These are phyloP conservation scores for Littorina saxatilis DNA, from an alignment of 1,140 invertebrate species.

Conservation along the genomic window DNA sequence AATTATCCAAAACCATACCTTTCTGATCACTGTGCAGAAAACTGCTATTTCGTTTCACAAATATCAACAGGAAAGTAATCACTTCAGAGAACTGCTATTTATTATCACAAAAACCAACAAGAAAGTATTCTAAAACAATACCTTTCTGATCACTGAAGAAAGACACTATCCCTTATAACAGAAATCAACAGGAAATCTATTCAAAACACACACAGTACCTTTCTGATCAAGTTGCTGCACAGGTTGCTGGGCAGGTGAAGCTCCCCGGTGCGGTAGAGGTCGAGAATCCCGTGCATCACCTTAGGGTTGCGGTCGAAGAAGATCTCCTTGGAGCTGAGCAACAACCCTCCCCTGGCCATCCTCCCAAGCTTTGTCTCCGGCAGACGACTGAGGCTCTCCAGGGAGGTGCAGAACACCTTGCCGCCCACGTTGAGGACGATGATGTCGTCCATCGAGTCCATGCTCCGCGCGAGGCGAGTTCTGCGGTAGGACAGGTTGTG, in stretches of 20 bases:
- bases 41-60: too few relatives aligned
- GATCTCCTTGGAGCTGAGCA: conserved; percentile 15
- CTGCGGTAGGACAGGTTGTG: conserved; percentile 7
- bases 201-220: background rate
- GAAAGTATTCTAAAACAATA: too few relatives aligned
- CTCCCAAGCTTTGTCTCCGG: conserved; percentile 35
- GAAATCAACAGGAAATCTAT: too few relatives aligned
- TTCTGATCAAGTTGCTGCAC: conserved; percentile 22
- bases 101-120: too few relatives aligned
- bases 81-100: too few relatives aligned
- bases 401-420: conserved; percentile 28
- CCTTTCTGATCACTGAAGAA: too few relatives aligned
- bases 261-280: conserved; percentile 38
- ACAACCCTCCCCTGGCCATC: background rate
- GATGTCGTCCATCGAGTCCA: background rate
- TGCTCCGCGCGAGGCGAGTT: background rate
- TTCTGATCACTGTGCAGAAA: too few relatives aligned
- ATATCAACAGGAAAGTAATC: too few relatives aligned
- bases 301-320: conserved; percentile 44
- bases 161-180: too few relatives aligned
- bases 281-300: conserved; percentile 30
- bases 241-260: conserved; percentile 30
- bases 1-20: too few relatives aligned
- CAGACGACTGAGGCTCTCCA: conserved; percentile 24
- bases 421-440: conserved; percentile 35